Conservation (phyloP, 2,797 vertebrate genomes). For the Pogoniulus pusillus region DNA sequence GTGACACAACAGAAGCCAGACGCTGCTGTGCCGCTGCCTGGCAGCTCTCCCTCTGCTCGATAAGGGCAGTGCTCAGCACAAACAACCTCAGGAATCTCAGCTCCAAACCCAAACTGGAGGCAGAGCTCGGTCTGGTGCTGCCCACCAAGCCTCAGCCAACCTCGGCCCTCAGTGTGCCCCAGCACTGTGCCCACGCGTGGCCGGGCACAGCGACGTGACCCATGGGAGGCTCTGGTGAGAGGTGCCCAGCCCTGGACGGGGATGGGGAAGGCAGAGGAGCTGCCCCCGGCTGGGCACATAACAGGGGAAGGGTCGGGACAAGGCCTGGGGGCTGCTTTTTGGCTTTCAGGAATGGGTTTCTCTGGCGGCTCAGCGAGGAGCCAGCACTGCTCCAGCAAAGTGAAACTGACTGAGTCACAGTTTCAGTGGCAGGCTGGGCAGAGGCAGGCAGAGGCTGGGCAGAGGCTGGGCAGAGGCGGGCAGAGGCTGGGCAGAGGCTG, state of each 20-base stretch:
- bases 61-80: neutral
- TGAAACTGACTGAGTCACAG: slow-evolving; percentile 55
- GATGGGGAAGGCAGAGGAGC: neutral
- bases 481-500: no score
- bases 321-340: neutral
- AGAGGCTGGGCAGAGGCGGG: neutral
- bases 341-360: neutral
- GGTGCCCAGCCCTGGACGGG: neutral
- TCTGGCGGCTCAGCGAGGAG: neutral
- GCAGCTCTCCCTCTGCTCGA: neutral
- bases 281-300: rapidly evolving
- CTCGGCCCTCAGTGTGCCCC: neutral
- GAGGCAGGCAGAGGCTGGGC: no score
- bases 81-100: neutral
- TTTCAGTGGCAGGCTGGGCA: slow-evolving; percentile 25
- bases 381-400: neutral
- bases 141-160: neutral
- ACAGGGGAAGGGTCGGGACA: neutral
- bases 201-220: neutral
- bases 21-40: neutral
- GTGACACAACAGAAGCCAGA: neutral
- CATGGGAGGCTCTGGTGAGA: rapidly evolving
- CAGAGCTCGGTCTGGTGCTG: neutral
- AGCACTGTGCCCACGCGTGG: rapidly evolving
- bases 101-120: neutral